Evolutionary conservation across 1,140 invertebrate species (phyloP), one percentile per base, ranked within the genome.

Genomic region (Caenorhabditis latens): DNA sequence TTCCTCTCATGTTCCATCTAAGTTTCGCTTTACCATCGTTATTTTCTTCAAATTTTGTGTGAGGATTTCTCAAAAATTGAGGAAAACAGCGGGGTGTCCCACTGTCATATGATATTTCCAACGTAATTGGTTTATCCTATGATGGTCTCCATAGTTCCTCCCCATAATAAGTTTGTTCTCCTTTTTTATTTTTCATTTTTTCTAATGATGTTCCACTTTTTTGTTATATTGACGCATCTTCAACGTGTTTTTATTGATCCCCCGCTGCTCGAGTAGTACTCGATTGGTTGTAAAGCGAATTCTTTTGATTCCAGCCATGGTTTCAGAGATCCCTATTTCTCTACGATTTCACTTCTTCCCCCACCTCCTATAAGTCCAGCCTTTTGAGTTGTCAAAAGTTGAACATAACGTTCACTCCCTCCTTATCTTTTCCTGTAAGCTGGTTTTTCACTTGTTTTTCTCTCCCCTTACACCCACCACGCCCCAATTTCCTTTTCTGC

Each of bases 161-260:
- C 67, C 71, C 71, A n/a, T 79, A 79, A 79, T 79, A 79, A 79
- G 71, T 79, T 79, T 50, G 71, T 79, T 79, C 42, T 24, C 40
- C 21, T 50, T 67, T 43, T 24, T 79, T 50, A 32, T 24, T 79
- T 71, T 71, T 46, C 42, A 71, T 40, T 50, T 50, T 79, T 79
- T 71, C 71, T 79, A 79, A 50, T 50, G 43, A 79, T 79, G 71
- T 79, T 79, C 71, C 71, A 79, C 21, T 79, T 79, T 79, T 79
- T 79, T 79, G 71, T 79, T 79, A 79, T 79, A 79, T 79, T 79
- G 71, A 79, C 71, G 71, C 46, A 50, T 79, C 71, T 79, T 79
- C 71, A n/a, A 79, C 65, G 65, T 71, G 65, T 71, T 63, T 63
- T 32, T 71, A 71, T 79, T 79, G 71, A n/a, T 21, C 46, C 67